A percentile compares a stretch with the other conserved stretches of the same genome.
Evolutionary conservation across 64 coral and sea anemone genomes (phyloP).

Genomic region (Orbicella faveolata): DNA sequence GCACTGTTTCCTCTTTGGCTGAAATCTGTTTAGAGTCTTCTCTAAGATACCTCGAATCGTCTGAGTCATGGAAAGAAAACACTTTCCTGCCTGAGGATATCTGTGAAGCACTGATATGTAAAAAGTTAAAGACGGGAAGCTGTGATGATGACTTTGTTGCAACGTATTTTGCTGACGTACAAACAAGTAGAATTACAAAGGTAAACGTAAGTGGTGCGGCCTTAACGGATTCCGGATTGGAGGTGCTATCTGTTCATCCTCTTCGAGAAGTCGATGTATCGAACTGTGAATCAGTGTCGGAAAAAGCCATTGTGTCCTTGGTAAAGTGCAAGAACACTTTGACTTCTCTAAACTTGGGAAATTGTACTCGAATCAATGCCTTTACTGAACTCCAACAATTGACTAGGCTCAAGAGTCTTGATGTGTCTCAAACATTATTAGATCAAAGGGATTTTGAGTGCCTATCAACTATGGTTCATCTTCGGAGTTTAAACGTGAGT

Average conservation of each 20-base stretch:
- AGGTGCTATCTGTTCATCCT: constrained; percentile 56
- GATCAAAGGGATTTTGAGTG: constrained; percentile 52
- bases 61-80: constrained; percentile 19
- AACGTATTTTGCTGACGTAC: constrained; percentile 64
- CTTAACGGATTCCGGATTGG: constrained; percentile 74
- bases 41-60: constrained; percentile 64
- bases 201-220: constrained; percentile 59
- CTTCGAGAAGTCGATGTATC: constrained; percentile 82
- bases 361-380: constrained; percentile 43
- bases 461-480: constrained; percentile 24
- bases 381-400: constrained; percentile 54
- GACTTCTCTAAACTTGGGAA: constrained; percentile 53
- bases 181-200: constrained; percentile 76
- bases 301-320: constrained; percentile 62
- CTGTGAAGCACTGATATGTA: constrained; percentile 83
- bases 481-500: constrained; percentile 59
- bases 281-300: constrained; percentile 42
- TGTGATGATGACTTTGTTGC: constrained; percentile 77
- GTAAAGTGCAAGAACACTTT: constrained; percentile 68
- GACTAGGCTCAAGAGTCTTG: constrained; percentile 51
- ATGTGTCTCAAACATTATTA: constrained; percentile 56
- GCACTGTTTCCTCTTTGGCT: constrained; percentile 61
- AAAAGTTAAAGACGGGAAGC: constrained; percentile 72
- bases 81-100: constrained; percentile 86
- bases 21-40: constrained; percentile 77